These are phyloP conservation scores for Ephialtes manifestator DNA, from an alignment of 2,888 invertebrate species.

Conservation along the genomic window DNA sequence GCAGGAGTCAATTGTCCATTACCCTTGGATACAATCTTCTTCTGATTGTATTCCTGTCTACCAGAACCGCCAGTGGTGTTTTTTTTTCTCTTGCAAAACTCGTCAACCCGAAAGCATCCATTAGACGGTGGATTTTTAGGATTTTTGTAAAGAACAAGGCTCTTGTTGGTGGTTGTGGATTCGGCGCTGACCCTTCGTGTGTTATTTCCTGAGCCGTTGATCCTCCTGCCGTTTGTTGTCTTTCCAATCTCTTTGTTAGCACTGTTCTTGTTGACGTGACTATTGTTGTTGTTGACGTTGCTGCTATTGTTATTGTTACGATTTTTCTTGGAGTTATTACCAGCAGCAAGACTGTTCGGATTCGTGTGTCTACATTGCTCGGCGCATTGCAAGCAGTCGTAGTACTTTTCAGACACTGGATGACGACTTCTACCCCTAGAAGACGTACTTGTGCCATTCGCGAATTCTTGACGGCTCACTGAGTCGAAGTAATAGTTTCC, in stretches of 20 bases:
- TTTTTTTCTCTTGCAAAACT: slow-evolving; percentile 52
- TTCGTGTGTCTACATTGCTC: slow-evolving; percentile 83
- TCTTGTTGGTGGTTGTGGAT: slow-evolving; percentile 12
- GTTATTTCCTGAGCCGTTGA: not conserved
- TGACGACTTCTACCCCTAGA: slow-evolving; percentile 14
- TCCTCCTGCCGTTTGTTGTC: slow-evolving; percentile 54
- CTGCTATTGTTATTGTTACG: slow-evolving; percentile 59
- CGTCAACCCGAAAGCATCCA: slow-evolving; percentile 51
- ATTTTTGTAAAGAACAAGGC: slow-evolving; percentile 38
- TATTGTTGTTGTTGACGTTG: slow-evolving; percentile 66
- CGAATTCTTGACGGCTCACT: slow-evolving; percentile 79
- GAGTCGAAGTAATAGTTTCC: slow-evolving; percentile 75
- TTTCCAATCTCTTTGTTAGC: not conserved
- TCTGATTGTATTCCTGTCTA: slow-evolving; percentile 41
- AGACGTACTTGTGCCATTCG: slow-evolving; percentile 66
- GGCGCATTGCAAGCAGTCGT: slow-evolving; percentile 84
- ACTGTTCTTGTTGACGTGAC: slow-evolving; percentile 56
- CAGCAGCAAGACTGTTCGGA: slow-evolving; percentile 78
- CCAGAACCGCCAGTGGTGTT: not conserved
- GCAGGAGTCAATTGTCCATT: slow-evolving; percentile 76
- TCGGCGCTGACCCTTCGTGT: slow-evolving; percentile 26
- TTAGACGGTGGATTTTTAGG: not conserved
- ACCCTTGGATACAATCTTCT: slow-evolving; percentile 29
- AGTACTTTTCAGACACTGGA: slow-evolving; percentile 80
- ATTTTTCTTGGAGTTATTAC: slow-evolving; percentile 66